These are phyloP conservation scores for Hybos culiciformis DNA, from an alignment of 2,888 invertebrate species.

Conservation along the genomic window DNA sequence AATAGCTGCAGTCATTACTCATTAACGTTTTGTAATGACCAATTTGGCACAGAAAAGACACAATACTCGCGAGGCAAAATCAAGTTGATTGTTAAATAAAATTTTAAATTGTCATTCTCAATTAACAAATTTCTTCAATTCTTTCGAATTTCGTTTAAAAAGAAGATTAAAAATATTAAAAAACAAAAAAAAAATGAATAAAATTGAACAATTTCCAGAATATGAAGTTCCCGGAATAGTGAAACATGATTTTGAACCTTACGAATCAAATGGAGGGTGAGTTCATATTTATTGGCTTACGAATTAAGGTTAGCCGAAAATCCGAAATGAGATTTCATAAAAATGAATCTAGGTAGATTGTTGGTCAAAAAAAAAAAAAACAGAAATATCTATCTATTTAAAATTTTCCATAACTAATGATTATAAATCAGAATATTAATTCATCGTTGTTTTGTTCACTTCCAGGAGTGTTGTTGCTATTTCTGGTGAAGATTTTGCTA, in stretches of 20 bases:
- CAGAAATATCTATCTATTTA: neutral
- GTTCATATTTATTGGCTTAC: constrained; percentile 9
- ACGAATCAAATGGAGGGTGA: constrained; percentile 69
- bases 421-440: constrained; percentile 1
- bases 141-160: neutral
- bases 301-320: neutral
- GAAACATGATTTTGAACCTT: constrained; percentile 47
- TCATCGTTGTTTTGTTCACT: neutral
- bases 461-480: constrained; percentile 86
- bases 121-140: neutral
- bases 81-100: too few species aligned
- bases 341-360: neutral
- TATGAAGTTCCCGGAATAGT: constrained; percentile 35
- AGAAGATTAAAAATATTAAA: neutral
- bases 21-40: too few species aligned
- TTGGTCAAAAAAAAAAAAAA: neutral
- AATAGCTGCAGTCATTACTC: too few species aligned
- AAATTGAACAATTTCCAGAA: constrained; percentile 28
- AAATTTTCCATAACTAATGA: neutral
- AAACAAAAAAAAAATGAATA: constrained; percentile 5
- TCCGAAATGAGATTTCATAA: neutral
- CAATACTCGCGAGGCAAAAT: too few species aligned
- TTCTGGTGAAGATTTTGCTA: constrained; percentile 87
- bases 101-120: neutral
- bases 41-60: too few species aligned